Base-by-base conservation (phyloP, 1,140 invertebrate species). In the Papilio aristodemus region DNA sequence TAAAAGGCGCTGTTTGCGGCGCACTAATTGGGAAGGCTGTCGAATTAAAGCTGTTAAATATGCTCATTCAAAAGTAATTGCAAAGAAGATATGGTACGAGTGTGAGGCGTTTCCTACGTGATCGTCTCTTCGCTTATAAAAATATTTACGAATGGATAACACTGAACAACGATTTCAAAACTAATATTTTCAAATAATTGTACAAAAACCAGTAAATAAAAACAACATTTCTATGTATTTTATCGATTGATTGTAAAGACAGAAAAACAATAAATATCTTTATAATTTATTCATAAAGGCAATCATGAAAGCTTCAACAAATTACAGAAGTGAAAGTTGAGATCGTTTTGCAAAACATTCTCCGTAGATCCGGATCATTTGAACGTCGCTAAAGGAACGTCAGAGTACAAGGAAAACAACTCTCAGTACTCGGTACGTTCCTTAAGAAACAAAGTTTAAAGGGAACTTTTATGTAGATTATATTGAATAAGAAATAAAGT, bases 401-500 rank as follows among this genome's bases (percentile, higher is more conserved):
- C 46, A 13, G 9, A 54, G 46, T 22, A 54, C 46, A 25, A 54
- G 46, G 46, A 54, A 54, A 54, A 54, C 46, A 54, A 54, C 46
- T 54, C 22, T 22, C 22, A 54, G 22, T 25, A 54, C 46, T 54
- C 41, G 11, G 22, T 4, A 54, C 22, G 22, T 11, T 19, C 43
- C 43, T 17, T 10, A 54, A 54, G 11, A 9, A 13, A 25, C 46
- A 54, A 54, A 54, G 46, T 54, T 54, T 54, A 22, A 54, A 54
- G 46, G 11, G 17, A 25, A 54, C 46, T 54, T 54, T 54, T 54
- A 54, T 54, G 46, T 10, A 25, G 46, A 54, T 54, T 54, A 25
- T 54, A 19, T 32, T 54, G 17, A 22, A 54, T 54, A 54, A 17
- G 46, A 22, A 54, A 54, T 22, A 54, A 54, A 54, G 46, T 54